phyloP scores from a whole-genome alignment of 2,888 invertebrate genomes.

The Chesias legatella region DNA sequence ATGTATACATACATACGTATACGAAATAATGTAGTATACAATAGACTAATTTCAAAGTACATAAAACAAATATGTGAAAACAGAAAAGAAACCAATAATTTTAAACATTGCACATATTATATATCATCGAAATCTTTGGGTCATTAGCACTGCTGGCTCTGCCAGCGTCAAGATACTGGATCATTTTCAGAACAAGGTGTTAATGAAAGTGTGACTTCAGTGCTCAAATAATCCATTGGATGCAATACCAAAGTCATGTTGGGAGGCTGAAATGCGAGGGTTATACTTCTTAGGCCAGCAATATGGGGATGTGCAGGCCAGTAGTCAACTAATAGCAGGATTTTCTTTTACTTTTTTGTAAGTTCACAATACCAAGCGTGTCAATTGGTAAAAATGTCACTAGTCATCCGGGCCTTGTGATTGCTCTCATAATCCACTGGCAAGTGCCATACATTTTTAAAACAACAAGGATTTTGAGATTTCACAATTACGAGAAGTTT shows the following conservation, averaged over 20 bases:
- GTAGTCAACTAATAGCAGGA: constrained; percentile 40
- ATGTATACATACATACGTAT: too few species aligned
- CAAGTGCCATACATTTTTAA: constrained; percentile 24
- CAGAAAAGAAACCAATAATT: too few species aligned
- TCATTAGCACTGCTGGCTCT: constrained; percentile 16
- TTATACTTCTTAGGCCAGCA: constrained; percentile 32
- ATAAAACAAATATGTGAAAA: too few species aligned
- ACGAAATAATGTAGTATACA: too few species aligned
- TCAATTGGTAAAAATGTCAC: constrained; percentile 28
- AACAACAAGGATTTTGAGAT: constrained; percentile 33
- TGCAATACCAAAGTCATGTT: constrained; percentile 1
- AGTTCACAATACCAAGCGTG: constrained; percentile 33
- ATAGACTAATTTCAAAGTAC: too few species aligned
- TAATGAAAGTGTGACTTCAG: constrained; percentile 1
- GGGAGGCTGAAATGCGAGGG: constrained; percentile 34
- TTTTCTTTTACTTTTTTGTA: constrained; percentile 28
- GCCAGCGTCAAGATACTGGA: constrained; percentile 2
- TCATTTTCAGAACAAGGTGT: constrained; percentile 4
- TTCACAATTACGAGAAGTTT: constrained; percentile 25
- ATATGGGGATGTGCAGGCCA: constrained; percentile 35
- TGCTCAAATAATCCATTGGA: constrained; percentile 1
- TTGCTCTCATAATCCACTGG: constrained; percentile 29
- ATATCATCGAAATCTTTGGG: constrained; percentile 21
- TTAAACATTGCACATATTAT: too few species aligned
- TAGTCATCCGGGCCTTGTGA: constrained; percentile 45